Percentiles rank a stretch among this genome's conserved stretches.
phyloP scores from a whole-genome alignment of 2,113 vertebrate genomes.

The Nettapus auritus region DNA sequence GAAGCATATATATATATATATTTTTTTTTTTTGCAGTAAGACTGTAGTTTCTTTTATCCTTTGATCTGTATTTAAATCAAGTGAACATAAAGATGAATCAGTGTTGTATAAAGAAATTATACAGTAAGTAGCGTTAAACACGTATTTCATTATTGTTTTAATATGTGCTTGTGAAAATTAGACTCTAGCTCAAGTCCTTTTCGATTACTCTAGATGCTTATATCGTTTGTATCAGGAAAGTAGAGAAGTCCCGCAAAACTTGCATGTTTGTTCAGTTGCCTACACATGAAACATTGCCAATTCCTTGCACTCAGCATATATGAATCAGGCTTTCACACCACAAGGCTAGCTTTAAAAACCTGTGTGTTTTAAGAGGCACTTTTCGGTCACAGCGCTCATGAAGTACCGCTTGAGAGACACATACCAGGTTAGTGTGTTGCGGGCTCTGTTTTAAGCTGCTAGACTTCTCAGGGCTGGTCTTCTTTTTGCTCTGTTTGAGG shows the following conservation, averaged over 20 bases:
- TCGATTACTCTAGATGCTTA: neutral
- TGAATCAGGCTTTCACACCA: neutral
- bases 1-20: neutral
- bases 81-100: neutral
- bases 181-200: neutral
- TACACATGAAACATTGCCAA: neutral
- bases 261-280: neutral
- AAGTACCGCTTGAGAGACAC: neutral
- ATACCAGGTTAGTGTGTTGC: neutral
- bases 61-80: neutral
- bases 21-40: neutral
- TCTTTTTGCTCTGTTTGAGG: neutral
- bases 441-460: neutral
- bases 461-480: neutral
- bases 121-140: neutral
- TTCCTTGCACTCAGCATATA: neutral
- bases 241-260: neutral
- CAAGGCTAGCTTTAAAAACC: slow-evolving; percentile 5
- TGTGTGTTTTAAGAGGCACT: neutral
- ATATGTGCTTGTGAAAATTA: neutral
- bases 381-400: neutral
- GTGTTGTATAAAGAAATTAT: neutral
- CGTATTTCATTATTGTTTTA: neutral
- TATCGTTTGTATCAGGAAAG: neutral
- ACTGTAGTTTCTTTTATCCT: neutral